Evolutionary conservation across 2,797 vertebrate species (phyloP).

Genomic region (Synanceia verrucosa): DNA sequence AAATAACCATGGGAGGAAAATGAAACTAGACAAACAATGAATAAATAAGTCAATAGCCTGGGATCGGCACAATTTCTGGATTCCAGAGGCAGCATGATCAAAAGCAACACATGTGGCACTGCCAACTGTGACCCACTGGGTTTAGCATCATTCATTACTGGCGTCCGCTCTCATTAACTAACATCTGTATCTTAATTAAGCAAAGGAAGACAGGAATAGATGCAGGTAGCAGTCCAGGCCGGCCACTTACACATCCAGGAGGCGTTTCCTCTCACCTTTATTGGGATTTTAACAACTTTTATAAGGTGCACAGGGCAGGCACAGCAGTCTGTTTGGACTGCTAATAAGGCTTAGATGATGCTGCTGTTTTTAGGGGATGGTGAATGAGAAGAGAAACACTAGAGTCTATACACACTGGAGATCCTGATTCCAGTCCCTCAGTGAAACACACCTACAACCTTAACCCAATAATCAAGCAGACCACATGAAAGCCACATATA

Average conservation of each 20-base stretch:
- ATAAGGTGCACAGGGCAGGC: slow-evolving; percentile 39
- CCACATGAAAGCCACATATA: neutral
- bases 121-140: slow-evolving; percentile 66
- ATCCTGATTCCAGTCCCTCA: neutral
- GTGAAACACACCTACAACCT: neutral
- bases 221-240: slow-evolving; percentile 58
- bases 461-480: neutral
- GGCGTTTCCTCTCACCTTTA: slow-evolving; percentile 39
- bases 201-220: slow-evolving; percentile 57
- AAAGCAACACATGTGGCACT: slow-evolving; percentile 59
- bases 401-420: too few species aligned
- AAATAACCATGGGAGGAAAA: slow-evolving; percentile 11
- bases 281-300: slow-evolving; percentile 57
- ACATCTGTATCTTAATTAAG: slow-evolving; percentile 79
- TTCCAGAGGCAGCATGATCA: slow-evolving; percentile 53
- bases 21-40: slow-evolving; percentile 37
- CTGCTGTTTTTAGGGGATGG: slow-evolving; percentile 14
- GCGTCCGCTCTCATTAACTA: slow-evolving; percentile 69
- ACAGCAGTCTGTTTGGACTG: slow-evolving; percentile 50
- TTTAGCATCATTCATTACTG: slow-evolving; percentile 69
- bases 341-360: slow-evolving; percentile 35
- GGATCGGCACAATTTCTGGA: slow-evolving; percentile 14
- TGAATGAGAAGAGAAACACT: slow-evolving; percentile 22
- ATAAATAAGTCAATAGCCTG: slow-evolving; percentile 27
- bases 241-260: slow-evolving; percentile 48